Evolutionary conservation across 2,888 invertebrate species (phyloP).

Genomic region (Drosophila bunnanda): DNA sequence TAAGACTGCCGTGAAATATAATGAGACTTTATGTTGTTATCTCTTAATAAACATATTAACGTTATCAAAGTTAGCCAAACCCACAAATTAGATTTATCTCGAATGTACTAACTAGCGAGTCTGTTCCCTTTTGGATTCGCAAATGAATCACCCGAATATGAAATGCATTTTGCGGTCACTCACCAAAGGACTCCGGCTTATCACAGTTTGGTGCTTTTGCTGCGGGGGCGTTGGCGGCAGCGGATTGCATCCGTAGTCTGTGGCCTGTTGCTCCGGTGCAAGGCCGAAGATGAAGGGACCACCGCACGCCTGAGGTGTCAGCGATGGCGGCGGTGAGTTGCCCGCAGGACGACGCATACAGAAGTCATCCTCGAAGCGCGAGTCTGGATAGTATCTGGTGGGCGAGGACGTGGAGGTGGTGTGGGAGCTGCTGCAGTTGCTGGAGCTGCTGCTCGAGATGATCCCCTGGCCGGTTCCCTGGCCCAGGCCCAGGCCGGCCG

Average conservation of each 20-base stretch:
- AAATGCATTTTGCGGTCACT: conserved; percentile 37
- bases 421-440: conserved; percentile 33
- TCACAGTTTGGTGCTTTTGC: conserved; percentile 66
- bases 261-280: conserved; percentile 83
- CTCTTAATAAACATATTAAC: background rate
- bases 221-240: conserved; percentile 24
- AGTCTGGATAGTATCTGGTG: conserved; percentile 53
- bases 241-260: conserved; percentile 49
- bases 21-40: background rate
- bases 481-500: background rate
- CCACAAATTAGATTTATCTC: background rate
- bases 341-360: conserved; percentile 52
- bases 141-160: background rate
- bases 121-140: background rate
- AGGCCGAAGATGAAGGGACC: conserved; percentile 88
- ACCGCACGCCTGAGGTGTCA: conserved; percentile 4
- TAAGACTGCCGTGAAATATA: background rate
- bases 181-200: conserved; percentile 73
- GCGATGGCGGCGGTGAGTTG: background rate
- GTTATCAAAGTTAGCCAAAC: background rate
- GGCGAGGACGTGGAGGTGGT: conserved; percentile 50
- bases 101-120: background rate
- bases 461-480: conserved; percentile 31
- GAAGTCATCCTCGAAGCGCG: conserved; percentile 83
- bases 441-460: conserved; percentile 57